Evolutionary conservation across 2,888 invertebrate species (phyloP).

Genomic region (Diaprepes abbreviatus): DNA sequence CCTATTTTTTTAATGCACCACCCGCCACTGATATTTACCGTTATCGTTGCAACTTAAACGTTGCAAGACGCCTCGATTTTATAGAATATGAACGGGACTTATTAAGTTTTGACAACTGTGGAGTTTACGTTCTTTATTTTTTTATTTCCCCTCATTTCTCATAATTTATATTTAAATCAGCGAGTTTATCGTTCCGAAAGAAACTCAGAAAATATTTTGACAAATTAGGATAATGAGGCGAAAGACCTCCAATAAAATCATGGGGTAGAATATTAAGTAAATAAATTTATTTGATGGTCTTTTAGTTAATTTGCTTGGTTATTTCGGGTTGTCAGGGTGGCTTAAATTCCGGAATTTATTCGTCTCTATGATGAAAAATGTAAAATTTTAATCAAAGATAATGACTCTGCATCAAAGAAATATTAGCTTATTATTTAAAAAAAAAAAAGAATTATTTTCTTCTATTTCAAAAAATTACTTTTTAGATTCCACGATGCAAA

Average conservation of each 20-base stretch:
- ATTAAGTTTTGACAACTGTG: conserved; percentile 26
- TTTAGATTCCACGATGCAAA: no score
- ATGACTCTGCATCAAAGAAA: no score
- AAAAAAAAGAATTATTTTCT: no score
- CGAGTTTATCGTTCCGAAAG: background rate
- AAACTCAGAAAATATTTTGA: conserved; percentile 28
- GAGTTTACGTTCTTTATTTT: conserved; percentile 17
- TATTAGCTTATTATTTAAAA: no score
- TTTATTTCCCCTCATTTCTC: conserved; percentile 24
- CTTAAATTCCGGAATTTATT: no score
- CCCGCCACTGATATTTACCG: background rate
- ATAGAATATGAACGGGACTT: background rate
- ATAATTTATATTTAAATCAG: conserved; percentile 29
- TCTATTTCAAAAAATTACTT: no score
- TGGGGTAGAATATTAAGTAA: conserved; percentile 5
- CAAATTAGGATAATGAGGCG: conserved; percentile 27
- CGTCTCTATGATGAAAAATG: no score
- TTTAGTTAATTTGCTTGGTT: background rate
- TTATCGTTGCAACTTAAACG: background rate
- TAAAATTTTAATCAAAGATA: no score
- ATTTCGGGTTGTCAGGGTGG: background rate
- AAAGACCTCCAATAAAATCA: conserved; percentile 3
- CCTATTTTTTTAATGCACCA: no score
- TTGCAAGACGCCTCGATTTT: background rate
- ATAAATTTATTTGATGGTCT: conserved; percentile 7